Percentiles rank a stretch among this genome's conserved stretches.
Conservation (phyloP, 2,888 invertebrate species). For the Muscina levida region DNA sequence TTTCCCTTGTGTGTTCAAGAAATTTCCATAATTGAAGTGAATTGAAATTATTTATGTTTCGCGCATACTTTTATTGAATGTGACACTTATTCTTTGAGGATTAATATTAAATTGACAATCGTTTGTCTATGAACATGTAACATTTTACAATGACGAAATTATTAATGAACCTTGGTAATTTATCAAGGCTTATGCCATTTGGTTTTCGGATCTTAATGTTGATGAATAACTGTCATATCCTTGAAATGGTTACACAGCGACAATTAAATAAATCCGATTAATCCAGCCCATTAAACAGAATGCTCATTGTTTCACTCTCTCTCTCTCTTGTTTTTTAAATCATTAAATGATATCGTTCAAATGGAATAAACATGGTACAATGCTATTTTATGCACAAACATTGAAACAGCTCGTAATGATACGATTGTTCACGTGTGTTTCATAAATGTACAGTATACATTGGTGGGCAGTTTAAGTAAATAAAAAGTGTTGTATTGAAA, state of each 20-base stretch:
- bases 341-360: not conserved
- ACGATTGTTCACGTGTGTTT: too few species aligned
- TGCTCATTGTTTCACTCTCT: conserved; percentile 19
- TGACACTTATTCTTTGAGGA: not conserved
- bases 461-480: too few species aligned
- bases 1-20: too few species aligned
- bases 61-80: not conserved
- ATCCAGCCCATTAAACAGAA: conserved; percentile 40
- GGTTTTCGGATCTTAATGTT: not conserved
- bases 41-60: not conserved
- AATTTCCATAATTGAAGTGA: not conserved
- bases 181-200: conserved; percentile 3
- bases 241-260: not conserved
- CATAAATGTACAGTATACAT: not conserved
- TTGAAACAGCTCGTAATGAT: too few species aligned
- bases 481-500: too few species aligned
- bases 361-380: not conserved
- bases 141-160: conserved; percentile 10
- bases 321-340: not conserved
- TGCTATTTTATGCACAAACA: too few species aligned
- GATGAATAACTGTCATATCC: conserved; percentile 12
- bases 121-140: conserved; percentile 3
- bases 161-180: conserved; percentile 17
- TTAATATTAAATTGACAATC: conserved; percentile 3
- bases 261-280: conserved; percentile 43